phyloP scores from a whole-genome alignment of 1,140 invertebrate species.

The Apis laboriosa region DNA sequence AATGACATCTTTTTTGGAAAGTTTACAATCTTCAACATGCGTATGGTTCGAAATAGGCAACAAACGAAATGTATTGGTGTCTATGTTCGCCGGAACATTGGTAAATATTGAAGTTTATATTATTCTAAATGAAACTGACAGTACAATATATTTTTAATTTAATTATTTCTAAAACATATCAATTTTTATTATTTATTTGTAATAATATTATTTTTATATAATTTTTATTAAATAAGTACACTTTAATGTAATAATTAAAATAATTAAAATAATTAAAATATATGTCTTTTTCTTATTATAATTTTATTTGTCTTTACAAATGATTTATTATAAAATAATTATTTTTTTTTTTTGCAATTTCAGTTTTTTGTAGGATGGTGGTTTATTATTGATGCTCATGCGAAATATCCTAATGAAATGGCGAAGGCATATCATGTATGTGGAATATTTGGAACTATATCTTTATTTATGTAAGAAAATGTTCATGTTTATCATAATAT shows the following conservation, averaged over 20 bases:
- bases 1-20: constrained; percentile 80
- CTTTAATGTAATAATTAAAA: background rate
- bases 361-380: constrained; percentile 99
- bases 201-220: constrained; percentile 25
- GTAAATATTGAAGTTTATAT: constrained; percentile 81
- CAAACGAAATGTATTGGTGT: constrained; percentile 90
- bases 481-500: background rate
- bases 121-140: background rate
- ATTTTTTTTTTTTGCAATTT: constrained; percentile 61
- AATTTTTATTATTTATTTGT: background rate
- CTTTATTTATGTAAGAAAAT: constrained; percentile 92
- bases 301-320: background rate
- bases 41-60: constrained; percentile 86
- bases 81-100: constrained; percentile 91
- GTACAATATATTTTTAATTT: background rate
- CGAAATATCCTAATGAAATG: constrained; percentile 88
- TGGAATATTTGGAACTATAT: constrained; percentile 95
- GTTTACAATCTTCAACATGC: constrained; percentile 81
- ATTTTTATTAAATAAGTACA: background rate
- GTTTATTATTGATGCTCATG: constrained; percentile 97
- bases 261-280: background rate
- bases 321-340: background rate
- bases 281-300: background rate
- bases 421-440: constrained; percentile 93
- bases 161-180: background rate